A percentile compares a stretch with the other conserved stretches of the same genome.
phyloP scores from a whole-genome alignment of 2,113 vertebrate species.

The Columba janthina region DNA sequence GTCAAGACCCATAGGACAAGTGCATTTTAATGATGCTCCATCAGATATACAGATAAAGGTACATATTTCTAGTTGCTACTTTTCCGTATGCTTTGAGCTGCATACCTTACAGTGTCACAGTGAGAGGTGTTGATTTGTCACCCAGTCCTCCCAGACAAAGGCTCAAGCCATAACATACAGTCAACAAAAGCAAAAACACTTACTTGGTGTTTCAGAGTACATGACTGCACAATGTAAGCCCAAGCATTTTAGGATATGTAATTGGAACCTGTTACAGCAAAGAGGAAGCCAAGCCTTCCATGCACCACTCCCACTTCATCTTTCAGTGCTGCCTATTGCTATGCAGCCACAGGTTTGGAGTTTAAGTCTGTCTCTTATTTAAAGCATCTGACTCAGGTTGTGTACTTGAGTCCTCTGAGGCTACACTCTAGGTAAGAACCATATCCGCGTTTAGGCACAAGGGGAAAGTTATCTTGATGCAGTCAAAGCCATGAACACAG shows the following conservation, averaged over 20 bases:
- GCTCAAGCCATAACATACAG: not conserved
- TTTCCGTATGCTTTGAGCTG: not conserved
- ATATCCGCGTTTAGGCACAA: constrained; percentile 46
- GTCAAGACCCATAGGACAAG: not conserved
- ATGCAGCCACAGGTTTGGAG: not conserved
- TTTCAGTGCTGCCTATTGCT: not conserved
- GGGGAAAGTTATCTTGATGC: constrained; percentile 81
- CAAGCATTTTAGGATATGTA: not conserved
- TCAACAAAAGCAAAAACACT: not conserved
- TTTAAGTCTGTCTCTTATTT: not conserved
- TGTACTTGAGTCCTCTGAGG: constrained; percentile 41
- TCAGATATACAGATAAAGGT: not conserved
- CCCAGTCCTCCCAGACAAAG: not conserved
- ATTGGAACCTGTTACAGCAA: not conserved
- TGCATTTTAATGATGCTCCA: not conserved
- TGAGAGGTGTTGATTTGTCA: not conserved
- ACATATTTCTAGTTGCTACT: not conserved
- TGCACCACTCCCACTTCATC: not conserved
- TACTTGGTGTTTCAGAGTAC: not conserved
- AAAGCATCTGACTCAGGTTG: constrained; percentile 3
- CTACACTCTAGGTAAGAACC: constrained; percentile 31
- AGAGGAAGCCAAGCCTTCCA: not conserved
- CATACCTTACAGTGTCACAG: not conserved
- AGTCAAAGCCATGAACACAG: constrained; percentile 69
- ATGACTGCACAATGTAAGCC: not conserved